Conservation (phyloP, 2,113 vertebrate species). For the Alectura lathami region DNA sequence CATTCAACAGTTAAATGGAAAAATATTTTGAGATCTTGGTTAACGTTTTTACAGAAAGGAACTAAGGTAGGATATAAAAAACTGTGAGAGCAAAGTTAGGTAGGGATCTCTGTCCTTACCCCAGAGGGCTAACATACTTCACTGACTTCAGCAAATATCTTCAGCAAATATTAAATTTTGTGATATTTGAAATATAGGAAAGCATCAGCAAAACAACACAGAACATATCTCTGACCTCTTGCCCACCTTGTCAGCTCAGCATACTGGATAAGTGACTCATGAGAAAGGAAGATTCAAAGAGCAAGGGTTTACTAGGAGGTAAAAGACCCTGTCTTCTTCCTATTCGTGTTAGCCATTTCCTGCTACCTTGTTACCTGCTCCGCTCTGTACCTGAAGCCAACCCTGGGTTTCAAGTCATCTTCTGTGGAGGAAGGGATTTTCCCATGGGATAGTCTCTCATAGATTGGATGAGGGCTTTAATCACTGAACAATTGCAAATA, state of each 20-base stretch:
- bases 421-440: not conserved
- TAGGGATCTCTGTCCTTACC: not conserved
- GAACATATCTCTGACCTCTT: not conserved
- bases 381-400: not conserved
- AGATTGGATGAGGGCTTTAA: not conserved
- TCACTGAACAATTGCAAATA: not conserved
- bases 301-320: not conserved
- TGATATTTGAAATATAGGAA: not conserved
- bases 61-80: not conserved
- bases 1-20: not conserved
- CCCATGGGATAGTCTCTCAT: not conserved
- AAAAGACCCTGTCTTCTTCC: not conserved
- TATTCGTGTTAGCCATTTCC: not conserved
- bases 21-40: not conserved
- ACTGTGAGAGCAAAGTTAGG: not conserved
- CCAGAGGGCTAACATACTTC: not conserved
- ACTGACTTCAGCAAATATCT: not conserved
- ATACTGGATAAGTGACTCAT: not conserved
- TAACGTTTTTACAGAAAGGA: not conserved
- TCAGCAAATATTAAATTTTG: not conserved
- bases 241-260: not conserved
- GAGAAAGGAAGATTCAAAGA: not conserved
- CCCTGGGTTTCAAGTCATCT: not conserved
- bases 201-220: not conserved
- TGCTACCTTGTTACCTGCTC: not conserved